Conservation (phyloP, 1,140 invertebrate species). For the Drosophila lacteicornis region DNA sequence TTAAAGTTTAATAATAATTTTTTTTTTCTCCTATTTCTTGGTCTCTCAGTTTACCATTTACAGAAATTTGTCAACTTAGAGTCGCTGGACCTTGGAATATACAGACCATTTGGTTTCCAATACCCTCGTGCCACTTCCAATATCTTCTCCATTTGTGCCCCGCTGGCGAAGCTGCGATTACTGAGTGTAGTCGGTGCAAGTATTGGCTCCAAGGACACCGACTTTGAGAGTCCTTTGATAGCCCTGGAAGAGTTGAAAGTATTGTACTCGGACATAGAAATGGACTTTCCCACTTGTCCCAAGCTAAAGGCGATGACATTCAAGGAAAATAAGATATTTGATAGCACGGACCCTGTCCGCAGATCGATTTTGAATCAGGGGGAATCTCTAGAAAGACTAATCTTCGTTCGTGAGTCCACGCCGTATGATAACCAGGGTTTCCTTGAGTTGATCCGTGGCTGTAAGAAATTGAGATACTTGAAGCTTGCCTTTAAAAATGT, state of each 20-base stretch:
- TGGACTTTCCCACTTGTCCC: background rate
- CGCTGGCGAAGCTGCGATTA: background rate
- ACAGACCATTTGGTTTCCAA: background rate
- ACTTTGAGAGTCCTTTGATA: background rate
- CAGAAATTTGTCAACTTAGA: conserved; percentile 1
- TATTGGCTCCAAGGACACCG: background rate
- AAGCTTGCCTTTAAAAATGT: background rate
- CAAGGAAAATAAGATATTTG: background rate
- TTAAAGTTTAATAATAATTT: background rate
- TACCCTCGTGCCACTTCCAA: background rate
- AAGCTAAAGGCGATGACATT: background rate
- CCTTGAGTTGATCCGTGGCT: background rate
- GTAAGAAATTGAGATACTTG: background rate
- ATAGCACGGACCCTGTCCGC: background rate
- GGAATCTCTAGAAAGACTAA: background rate
- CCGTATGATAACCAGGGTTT: background rate
- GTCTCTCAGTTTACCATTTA: background rate
- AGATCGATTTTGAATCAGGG: background rate
- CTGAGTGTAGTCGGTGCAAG: background rate
- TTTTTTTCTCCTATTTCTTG: background rate
- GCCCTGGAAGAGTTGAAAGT: background rate
- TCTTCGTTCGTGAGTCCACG: background rate
- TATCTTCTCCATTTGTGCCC: background rate
- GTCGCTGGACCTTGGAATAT: background rate
- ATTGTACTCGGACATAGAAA: background rate